These are phyloP conservation scores for Acrocephalus kingi DNA, from an alignment of 2,113 vertebrate genomes.

Conservation along the genomic window DNA sequence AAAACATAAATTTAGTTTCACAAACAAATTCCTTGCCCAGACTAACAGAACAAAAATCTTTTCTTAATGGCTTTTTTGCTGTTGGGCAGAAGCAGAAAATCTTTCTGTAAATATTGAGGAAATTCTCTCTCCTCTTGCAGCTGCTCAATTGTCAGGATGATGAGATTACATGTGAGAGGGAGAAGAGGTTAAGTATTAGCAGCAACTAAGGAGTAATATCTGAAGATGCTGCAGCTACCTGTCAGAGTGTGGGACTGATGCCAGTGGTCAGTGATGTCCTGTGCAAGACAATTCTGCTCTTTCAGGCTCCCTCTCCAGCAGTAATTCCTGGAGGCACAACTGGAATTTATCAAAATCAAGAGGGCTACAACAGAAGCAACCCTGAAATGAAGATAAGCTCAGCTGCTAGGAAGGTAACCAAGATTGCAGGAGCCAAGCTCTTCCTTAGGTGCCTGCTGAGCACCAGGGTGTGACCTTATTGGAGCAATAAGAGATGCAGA, in stretches of 20 bases:
- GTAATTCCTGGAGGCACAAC: not conserved
- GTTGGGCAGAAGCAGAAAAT: not conserved
- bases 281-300: not conserved
- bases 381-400: not conserved
- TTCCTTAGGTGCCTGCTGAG: not conserved
- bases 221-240: not conserved
- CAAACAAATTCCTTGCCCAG: not conserved
- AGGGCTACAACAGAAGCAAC: not conserved
- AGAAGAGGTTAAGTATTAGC: not conserved
- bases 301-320: not conserved
- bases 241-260: not conserved
- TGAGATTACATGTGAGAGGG: not conserved
- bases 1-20: not conserved
- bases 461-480: not conserved
- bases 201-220: not conserved
- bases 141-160: not conserved
- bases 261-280: not conserved
- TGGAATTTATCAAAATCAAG: not conserved
- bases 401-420: not conserved
- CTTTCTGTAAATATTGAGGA: constrained; percentile 4
- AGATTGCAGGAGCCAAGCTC: not conserved
- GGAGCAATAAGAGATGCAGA: not conserved
- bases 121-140: not conserved
- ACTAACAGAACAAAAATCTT: constrained; percentile 13
- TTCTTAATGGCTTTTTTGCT: not conserved